Percentiles rank a stretch among this genome's conserved stretches.
phyloP scores from a whole-genome alignment of 1,140 invertebrate species.

The Eubasilissa regina region DNA sequence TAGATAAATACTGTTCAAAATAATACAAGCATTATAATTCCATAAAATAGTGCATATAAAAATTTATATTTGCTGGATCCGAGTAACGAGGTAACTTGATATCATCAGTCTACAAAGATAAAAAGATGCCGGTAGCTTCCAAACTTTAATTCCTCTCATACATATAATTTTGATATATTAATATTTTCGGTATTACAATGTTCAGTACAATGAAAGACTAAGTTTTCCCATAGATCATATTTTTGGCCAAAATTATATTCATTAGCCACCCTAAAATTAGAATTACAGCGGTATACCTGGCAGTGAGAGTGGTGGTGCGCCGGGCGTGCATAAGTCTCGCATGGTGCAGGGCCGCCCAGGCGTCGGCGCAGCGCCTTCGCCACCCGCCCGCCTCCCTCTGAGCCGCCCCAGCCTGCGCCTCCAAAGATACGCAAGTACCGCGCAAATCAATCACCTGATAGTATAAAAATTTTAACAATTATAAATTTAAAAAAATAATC shows the following conservation, averaged over 20 bases:
- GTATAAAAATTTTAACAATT: neutral
- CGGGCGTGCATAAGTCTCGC: conserved; percentile 60
- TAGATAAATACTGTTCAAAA: too few relatives aligned
- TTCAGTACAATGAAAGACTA: too few relatives aligned
- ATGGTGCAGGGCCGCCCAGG: conserved; percentile 61
- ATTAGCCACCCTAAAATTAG: neutral
- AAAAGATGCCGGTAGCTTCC: too few relatives aligned
- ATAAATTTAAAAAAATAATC: neutral
- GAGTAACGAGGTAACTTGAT: too few relatives aligned
- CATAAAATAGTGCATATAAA: too few relatives aligned
- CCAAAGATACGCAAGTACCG: conserved; percentile 67
- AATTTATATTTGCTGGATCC: too few relatives aligned
- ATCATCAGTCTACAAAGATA: too few relatives aligned
- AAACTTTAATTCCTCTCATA: too few relatives aligned
- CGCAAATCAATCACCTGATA: conserved; percentile 69
- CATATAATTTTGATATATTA: too few relatives aligned
- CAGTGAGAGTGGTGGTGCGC: conserved; percentile 58
- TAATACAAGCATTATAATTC: too few relatives aligned
- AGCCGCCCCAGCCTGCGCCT: conserved; percentile 67
- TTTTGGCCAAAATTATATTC: neutral
- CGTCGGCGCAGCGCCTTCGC: conserved; percentile 68
- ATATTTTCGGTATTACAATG: too few relatives aligned
- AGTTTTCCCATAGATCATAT: too few relatives aligned
- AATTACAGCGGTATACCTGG: conserved; percentile 47
- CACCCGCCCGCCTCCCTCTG: conserved; percentile 65